phyloP scores from a whole-genome alignment of 2,113 vertebrate species.

The Setophaga petechia region DNA sequence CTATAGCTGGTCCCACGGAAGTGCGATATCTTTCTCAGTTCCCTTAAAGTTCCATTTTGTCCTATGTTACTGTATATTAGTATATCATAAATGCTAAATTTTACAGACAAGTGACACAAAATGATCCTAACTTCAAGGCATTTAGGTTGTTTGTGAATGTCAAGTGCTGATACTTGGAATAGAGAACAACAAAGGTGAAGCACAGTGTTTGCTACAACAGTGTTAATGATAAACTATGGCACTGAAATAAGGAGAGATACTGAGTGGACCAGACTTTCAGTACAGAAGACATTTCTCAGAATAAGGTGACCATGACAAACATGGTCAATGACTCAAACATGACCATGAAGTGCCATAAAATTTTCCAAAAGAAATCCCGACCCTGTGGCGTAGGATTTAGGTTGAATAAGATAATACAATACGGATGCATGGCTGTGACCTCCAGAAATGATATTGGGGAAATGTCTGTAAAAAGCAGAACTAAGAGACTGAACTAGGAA shows the following conservation, averaged over 20 bases:
- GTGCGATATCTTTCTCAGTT: background rate
- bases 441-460: background rate
- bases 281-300: background rate
- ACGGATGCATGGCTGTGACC: background rate
- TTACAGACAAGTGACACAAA: background rate
- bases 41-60: background rate
- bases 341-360: background rate
- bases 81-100: background rate
- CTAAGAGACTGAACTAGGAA: background rate
- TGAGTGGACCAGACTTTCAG: background rate
- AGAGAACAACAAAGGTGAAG: background rate
- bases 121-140: background rate
- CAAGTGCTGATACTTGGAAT: background rate
- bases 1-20: background rate
- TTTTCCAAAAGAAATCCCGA: background rate
- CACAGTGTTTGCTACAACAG: background rate
- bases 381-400: background rate
- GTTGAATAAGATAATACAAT: background rate
- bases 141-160: background rate
- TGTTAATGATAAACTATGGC: background rate
- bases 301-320: background rate
- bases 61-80: background rate
- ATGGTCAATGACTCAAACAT: background rate
- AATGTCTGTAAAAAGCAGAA: background rate
- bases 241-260: background rate